These are phyloP conservation scores for Hemitrygon akajei DNA, from an alignment of 2,797 vertebrate genomes.

Conservation along the genomic window DNA sequence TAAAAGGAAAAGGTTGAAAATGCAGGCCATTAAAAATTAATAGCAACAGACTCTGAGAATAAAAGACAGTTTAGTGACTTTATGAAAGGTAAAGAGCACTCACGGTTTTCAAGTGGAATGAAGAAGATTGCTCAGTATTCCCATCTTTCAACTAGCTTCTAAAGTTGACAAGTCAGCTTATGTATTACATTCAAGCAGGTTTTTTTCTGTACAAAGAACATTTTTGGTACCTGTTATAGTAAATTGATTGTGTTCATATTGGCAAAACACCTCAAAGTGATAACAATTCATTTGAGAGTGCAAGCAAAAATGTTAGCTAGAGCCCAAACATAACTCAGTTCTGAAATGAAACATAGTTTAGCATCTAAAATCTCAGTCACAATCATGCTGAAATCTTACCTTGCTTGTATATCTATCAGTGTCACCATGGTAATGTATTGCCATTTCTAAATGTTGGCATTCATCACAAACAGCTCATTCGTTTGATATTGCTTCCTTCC, in stretches of 20 bases:
- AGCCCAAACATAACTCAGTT: not conserved
- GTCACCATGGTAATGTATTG: not conserved
- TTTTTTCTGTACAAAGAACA: not conserved
- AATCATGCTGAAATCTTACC: not conserved
- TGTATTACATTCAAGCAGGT: not conserved
- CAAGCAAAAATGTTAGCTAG: not conserved
- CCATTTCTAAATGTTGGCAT: conserved; percentile 9
- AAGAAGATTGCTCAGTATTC: not conserved
- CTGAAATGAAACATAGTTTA: not conserved
- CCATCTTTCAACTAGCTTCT: not conserved
- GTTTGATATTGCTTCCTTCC: conserved; percentile 17
- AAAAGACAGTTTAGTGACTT: too few species aligned
- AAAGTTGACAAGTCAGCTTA: not conserved
- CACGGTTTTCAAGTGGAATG: too few species aligned
- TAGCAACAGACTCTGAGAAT: too few species aligned
- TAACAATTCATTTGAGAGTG: not conserved
- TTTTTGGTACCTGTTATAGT: not conserved
- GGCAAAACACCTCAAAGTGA: not conserved
- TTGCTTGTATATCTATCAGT: not conserved
- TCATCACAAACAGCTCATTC: not conserved
- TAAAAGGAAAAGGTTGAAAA: not conserved
- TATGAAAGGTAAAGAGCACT: too few species aligned
- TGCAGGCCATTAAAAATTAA: not conserved
- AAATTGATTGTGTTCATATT: not conserved
- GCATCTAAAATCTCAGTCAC: not conserved